These are phyloP conservation scores for Equus quagga DNA, from an alignment of 2,113 vertebrate species.

Conservation along the genomic window DNA sequence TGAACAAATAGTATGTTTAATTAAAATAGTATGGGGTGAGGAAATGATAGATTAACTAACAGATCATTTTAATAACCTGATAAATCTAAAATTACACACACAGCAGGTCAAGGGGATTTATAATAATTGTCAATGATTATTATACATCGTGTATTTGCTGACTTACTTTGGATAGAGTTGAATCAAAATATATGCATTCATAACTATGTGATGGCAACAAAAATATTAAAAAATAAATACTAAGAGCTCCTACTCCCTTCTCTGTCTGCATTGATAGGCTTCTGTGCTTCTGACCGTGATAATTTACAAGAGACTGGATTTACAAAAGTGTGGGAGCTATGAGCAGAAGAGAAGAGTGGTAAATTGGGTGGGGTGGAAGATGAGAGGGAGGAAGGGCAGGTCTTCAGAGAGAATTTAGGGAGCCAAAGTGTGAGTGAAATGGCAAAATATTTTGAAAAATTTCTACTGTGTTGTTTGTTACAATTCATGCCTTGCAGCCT, in stretches of 20 bases:
- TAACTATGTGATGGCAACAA: not conserved
- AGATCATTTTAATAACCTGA: not conserved
- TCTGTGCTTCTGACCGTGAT: not conserved
- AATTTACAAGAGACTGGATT: not conserved
- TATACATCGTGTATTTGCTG: not conserved
- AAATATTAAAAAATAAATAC: not conserved
- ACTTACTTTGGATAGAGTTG: not conserved
- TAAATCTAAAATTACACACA: constrained; percentile 15
- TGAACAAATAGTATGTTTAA: not conserved
- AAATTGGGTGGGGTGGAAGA: not conserved
- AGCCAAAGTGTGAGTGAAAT: not conserved
- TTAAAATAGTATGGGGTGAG: not conserved
- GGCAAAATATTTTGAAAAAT: not conserved
- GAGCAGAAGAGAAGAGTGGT: not conserved
- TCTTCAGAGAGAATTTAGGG: not conserved
- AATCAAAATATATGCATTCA: not conserved
- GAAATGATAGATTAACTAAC: not conserved
- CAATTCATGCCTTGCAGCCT: not conserved
- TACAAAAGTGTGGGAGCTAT: not conserved
- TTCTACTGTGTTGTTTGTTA: not conserved
- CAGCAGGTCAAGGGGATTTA: constrained; percentile 5
- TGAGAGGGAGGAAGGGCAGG: too few relatives aligned
- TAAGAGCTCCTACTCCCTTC: not conserved
- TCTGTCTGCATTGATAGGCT: not conserved
- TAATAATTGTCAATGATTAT: not conserved